A percentile compares a stretch with the other conserved stretches of the same genome.
Conservation (phyloP, 35 echinoderm and acorn worm species). For the Lytechinus pictus region DNA sequence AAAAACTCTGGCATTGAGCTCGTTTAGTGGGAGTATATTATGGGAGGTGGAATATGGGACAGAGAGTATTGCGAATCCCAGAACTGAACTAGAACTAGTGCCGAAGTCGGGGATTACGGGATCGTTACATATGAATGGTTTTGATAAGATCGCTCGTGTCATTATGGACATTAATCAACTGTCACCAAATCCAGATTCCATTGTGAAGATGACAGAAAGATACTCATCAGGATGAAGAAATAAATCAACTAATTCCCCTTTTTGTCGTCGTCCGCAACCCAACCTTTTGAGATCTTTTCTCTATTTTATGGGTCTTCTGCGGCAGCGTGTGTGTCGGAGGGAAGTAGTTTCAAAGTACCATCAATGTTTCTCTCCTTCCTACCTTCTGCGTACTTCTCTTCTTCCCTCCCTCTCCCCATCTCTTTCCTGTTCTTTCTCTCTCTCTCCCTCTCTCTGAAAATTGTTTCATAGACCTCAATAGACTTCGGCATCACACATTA, state of each 20-base stretch:
- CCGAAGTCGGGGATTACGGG: background rate
- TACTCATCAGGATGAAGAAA: background rate
- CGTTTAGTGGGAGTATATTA: background rate
- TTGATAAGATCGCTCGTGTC: conserved; percentile 16
- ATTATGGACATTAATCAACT: conserved; percentile 52
- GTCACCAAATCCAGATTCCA: conserved; percentile 8
- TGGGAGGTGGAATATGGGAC: background rate
- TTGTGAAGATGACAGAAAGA: conserved; percentile 27
- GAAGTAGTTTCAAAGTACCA: background rate
- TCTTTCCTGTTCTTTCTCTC: background rate
- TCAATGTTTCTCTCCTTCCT: background rate
- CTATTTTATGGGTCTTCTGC: background rate
- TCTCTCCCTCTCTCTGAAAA: background rate
- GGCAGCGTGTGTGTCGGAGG: background rate
- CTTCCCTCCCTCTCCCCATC: background rate
- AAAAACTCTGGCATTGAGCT: background rate
- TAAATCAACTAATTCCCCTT: conserved; percentile 8
- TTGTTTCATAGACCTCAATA: background rate
- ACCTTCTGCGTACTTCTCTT: background rate
- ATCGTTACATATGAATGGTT: conserved; percentile 20
- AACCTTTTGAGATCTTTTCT: background rate
- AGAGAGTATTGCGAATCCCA: background rate
- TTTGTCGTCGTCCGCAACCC: background rate
- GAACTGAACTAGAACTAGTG: background rate
- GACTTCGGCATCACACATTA: conserved; percentile 14